Evolutionary conservation across 2,113 vertebrate genomes (phyloP).

Genomic region (Eurypyga helias): DNA sequence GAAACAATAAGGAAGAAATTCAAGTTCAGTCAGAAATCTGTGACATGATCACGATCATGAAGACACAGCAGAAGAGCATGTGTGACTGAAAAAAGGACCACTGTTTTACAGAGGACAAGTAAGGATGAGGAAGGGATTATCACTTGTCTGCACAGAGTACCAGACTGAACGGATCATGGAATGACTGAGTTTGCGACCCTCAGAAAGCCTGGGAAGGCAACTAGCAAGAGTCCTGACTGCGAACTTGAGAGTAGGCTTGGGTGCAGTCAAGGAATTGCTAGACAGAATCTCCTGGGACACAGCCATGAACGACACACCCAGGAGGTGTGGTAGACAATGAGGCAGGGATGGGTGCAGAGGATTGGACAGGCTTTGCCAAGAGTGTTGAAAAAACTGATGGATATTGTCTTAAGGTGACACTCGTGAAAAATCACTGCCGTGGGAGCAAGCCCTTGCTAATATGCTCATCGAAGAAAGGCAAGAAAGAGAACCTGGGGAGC

Average conservation of each 20-base stretch:
- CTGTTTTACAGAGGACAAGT: neutral
- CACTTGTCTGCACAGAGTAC: neutral
- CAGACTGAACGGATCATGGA: neutral
- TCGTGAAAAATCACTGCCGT: neutral
- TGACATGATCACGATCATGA: neutral
- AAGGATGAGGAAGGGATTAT: neutral
- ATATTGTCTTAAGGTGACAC: neutral
- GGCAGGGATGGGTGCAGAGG: neutral
- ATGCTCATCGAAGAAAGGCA: neutral
- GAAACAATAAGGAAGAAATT: neutral
- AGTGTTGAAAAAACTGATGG: neutral
- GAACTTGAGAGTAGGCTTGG: neutral
- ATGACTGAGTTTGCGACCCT: neutral
- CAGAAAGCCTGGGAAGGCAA: neutral
- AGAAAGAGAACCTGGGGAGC: neutral
- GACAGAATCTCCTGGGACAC: neutral
- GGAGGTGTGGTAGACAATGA: neutral
- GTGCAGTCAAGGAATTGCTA: neutral
- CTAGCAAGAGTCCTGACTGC: too few species aligned
- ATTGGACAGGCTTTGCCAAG: neutral
- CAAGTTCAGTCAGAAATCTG: neutral
- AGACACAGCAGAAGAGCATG: fast-evolving
- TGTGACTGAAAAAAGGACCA: neutral
- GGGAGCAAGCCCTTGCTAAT: neutral
- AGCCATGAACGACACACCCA: neutral